Evolutionary conservation across 2,797 vertebrate genomes (phyloP), one percentile per base, ranked within the genome.

Genomic region (Moxostoma hubbsi): DNA sequence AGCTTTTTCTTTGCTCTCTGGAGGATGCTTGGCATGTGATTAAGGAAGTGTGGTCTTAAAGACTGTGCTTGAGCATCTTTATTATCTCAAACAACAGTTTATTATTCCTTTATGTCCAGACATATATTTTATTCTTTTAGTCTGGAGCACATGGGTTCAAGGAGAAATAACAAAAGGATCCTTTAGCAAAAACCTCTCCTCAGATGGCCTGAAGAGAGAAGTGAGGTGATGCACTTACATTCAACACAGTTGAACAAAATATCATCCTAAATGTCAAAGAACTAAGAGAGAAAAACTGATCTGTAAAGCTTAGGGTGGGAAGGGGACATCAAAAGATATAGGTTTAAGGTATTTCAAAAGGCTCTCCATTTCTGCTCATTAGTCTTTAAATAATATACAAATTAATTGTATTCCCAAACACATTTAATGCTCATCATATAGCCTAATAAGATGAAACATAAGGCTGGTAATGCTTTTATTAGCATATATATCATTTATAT

Each of bases 71-170:
- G 7, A 69, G 46, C 64, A 69, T 64, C 66, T 68, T 58, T 79
- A 70, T 64, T 79, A 82, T 80, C 61, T 83, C 73, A 72, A 71
- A 83, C 78, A 76, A 73, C 81, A 80, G 66, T 66, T 83, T 76
- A 75, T 79, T 83, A 80, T 83, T 83, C 67, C 58, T 24, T 16
- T 63, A 71, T 54, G 71, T 71, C 66, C 68, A 70, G 77, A 67
- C 77, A 7, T 66, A 55, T 70, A 66, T 72, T 82, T 74, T 63
- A 74, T 74, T 73, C 57, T 68, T 74, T 79, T 47, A 62, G 74
- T 81, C 68, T 63, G 45, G n/a, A 45, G 61, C 54, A 7, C 13
- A 47, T 6, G 45, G 70, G 66, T 69, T 77, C 69, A 54, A 5
- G 0, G 45, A 73, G 58, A 68, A 55, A 79, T 50, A 77, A 79